phyloP scores from a whole-genome alignment of 1,140 invertebrate genomes.

The Ruditapes philippinarum region DNA sequence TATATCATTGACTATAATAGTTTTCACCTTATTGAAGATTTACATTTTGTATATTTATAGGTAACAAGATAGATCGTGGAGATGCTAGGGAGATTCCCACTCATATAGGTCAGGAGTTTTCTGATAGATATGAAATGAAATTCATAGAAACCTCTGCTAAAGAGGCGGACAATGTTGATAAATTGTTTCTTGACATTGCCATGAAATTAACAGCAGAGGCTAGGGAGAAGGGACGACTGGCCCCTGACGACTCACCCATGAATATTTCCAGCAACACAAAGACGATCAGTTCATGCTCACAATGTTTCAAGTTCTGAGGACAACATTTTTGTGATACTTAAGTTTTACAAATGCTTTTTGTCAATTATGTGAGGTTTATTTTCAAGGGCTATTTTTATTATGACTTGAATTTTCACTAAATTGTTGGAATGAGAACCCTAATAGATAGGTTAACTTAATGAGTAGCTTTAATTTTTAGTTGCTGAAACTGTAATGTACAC shows the following conservation, averaged over 20 bases:
- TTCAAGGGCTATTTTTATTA: no score
- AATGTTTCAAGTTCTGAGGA: conserved; percentile 71
- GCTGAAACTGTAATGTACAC: no score
- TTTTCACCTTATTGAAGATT: no score
- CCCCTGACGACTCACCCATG: conserved; percentile 64
- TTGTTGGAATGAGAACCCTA: no score
- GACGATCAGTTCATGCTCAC: conserved; percentile 70
- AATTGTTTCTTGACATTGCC: conserved; percentile 97
- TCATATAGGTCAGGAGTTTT: conserved; percentile 98
- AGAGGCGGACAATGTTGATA: conserved; percentile 85
- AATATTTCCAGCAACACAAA: conserved; percentile 69
- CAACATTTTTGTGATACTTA: neutral
- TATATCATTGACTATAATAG: no score
- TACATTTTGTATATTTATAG: no score
- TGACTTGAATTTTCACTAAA: no score
- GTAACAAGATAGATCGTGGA: conserved; percentile 98
- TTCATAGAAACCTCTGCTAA: conserved; percentile 86
- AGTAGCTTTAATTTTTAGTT: no score
- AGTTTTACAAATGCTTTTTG: neutral
- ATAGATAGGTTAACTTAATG: no score
- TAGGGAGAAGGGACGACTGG: conserved; percentile 77
- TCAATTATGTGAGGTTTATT: no score
- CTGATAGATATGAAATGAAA: conserved; percentile 97
- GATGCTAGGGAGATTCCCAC: conserved; percentile 96
- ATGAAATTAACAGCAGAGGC: conserved; percentile 83